These are phyloP conservation scores for Epirrita christyi DNA, from an alignment of 2,888 invertebrate species.

Conservation along the genomic window DNA sequence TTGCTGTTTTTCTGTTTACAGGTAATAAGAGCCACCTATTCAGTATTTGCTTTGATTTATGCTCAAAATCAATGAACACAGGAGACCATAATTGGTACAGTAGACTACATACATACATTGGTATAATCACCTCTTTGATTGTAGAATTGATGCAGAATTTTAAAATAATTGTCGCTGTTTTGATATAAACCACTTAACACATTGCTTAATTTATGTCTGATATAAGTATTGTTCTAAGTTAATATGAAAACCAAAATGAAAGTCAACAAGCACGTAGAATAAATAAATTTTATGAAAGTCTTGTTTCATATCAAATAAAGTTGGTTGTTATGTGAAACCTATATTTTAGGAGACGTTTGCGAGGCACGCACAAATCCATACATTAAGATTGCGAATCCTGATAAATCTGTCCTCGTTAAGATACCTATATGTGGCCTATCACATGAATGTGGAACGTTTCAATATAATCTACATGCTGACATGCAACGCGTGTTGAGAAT, in stretches of 20 bases:
- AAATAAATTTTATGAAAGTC: slow-evolving; percentile 47
- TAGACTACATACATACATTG: too few relatives aligned
- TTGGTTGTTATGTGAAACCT: slow-evolving; percentile 41
- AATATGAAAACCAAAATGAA: slow-evolving; percentile 29
- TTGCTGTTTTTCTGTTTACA: slow-evolving; percentile 50
- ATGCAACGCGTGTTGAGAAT: slow-evolving; percentile 34
- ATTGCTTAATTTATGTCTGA: too few relatives aligned
- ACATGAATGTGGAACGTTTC: slow-evolving; percentile 47
- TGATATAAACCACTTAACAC: too few relatives aligned
- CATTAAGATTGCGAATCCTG: slow-evolving; percentile 53
- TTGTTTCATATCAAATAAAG: slow-evolving; percentile 42
- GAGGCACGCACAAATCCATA: slow-evolving; percentile 52
- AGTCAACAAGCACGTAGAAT: slow-evolving; percentile 39
- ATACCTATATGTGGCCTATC: slow-evolving; percentile 49
- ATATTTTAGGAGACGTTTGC: slow-evolving; percentile 40
- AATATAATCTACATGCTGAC: slow-evolving; percentile 48
- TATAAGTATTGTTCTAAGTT: too few relatives aligned
- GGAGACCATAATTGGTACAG: too few relatives aligned
- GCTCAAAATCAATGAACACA: slow-evolving; percentile 57
- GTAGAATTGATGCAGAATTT: too few relatives aligned
- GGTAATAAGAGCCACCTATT: slow-evolving; percentile 70
- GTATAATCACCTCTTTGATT: too few relatives aligned
- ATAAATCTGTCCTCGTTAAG: slow-evolving; percentile 63
- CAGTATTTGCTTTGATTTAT: slow-evolving; percentile 71
- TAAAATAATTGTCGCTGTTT: too few relatives aligned